These are phyloP conservation scores for Anneissia japonica DNA, from an alignment of 35 echinoderm and acorn worm genomes.

Conservation along the genomic window DNA sequence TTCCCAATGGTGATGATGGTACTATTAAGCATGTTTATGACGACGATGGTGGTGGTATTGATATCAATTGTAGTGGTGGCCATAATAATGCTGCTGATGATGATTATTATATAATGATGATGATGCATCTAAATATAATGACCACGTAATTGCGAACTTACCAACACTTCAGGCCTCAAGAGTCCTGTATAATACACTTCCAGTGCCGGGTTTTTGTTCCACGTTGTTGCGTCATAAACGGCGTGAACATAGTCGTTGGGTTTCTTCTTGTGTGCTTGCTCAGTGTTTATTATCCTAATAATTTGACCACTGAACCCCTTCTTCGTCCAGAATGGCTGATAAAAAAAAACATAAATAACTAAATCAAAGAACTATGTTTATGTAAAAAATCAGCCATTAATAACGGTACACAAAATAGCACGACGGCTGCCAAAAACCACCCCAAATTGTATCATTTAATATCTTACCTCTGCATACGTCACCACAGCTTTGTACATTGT, in stretches of 20 bases:
- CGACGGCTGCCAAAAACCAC: too few species aligned
- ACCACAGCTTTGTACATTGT: slow-evolving; percentile 12
- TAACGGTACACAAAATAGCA: too few species aligned
- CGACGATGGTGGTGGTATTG: too few species aligned
- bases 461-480: slow-evolving; percentile 40
- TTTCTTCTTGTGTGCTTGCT: neutral
- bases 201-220: neutral
- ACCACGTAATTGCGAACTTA: neutral
- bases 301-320: slow-evolving; percentile 17
- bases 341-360: neutral
- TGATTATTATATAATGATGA: too few species aligned
- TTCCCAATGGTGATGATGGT: too few species aligned
- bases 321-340: slow-evolving; percentile 25
- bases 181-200: neutral
- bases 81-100: too few species aligned
- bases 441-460: too few species aligned
- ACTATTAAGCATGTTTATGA: too few species aligned
- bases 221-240: neutral
- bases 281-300: slow-evolving; percentile 7
- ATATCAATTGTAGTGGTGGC: too few species aligned
- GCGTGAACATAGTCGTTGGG: neutral
- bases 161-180: neutral
- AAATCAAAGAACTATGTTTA: too few species aligned
- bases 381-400: too few species aligned
- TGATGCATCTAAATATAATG: too few species aligned